A percentile compares a stretch with the other conserved stretches of the same genome.
Evolutionary conservation across 2,797 vertebrate species (phyloP).

Genomic region (Coreius guichenoti): DNA sequence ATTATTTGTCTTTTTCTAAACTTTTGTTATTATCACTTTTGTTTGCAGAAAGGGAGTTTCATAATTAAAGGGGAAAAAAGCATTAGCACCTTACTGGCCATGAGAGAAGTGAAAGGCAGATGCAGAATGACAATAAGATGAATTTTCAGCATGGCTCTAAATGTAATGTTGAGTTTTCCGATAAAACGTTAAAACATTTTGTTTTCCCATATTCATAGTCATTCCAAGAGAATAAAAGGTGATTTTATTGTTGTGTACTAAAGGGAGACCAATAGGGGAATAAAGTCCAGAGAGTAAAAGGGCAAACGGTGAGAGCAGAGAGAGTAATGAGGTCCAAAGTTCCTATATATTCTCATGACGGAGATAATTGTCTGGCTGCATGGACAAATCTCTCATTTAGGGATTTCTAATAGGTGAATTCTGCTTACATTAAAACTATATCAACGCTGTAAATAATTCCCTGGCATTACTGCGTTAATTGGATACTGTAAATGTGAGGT

Average conservation of each 20-base stretch:
- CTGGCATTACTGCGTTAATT: constrained; percentile 38
- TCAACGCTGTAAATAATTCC: constrained; percentile 43
- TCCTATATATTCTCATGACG: constrained; percentile 47
- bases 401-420: constrained; percentile 53
- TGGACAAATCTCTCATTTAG: constrained; percentile 56
- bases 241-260: constrained; percentile 13
- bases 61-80: background rate
- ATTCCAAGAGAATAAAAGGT: constrained; percentile 11
- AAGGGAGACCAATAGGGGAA: background rate
- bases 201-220: constrained; percentile 40
- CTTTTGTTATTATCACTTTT: constrained; percentile 8
- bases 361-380: constrained; percentile 60
- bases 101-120: background rate
- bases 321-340: constrained; percentile 58
- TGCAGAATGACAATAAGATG: background rate
- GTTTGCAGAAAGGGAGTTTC: constrained; percentile 11
- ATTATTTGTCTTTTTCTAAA: background rate
- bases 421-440: constrained; percentile 48
- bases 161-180: constrained; percentile 24
- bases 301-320: constrained; percentile 41
- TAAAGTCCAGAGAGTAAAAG: constrained; percentile 8
- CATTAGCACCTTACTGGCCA: constrained; percentile 22
- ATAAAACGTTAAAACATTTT: background rate
- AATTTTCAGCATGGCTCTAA: constrained; percentile 19
- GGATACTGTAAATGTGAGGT: constrained; percentile 41